Conservation (phyloP, 1,140 invertebrate genomes). For the Brachionus koreanus region DNA sequence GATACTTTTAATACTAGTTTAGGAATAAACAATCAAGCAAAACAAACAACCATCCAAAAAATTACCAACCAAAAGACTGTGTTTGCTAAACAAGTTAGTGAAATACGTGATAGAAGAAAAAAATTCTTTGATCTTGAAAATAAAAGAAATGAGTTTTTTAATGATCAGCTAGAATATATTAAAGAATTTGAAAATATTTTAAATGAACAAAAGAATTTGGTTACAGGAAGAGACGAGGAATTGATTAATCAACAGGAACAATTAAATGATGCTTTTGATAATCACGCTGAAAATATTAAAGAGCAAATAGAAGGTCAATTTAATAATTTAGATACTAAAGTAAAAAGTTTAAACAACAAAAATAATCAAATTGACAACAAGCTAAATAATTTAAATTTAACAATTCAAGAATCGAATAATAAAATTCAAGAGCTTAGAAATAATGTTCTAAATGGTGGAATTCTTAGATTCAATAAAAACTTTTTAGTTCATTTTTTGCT, state of each 20-base stretch:
- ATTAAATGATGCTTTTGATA: not conserved
- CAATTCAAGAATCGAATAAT: no score
- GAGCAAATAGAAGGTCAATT: not conserved
- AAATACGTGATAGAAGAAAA: not conserved
- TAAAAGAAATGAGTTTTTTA: not conserved
- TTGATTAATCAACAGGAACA: not conserved
- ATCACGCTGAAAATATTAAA: not conserved
- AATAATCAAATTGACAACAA: not conserved
- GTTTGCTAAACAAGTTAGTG: not conserved
- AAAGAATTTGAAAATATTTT: not conserved
- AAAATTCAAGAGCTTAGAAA: not conserved
- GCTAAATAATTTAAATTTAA: not conserved
- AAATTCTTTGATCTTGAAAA: not conserved
- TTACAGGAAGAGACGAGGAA: not conserved
- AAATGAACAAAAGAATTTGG: not conserved
- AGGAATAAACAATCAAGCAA: not conserved
- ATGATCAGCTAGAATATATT: not conserved
- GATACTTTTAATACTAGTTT: not conserved
- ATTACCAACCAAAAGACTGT: not conserved
- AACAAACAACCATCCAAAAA: not conserved
- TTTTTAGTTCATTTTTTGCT: not conserved
- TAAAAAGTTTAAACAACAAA: not conserved
- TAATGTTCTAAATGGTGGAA: not conserved
- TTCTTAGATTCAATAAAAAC: not conserved
- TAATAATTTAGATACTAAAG: not conserved